These are phyloP conservation scores for Chloroceryle inda DNA, from an alignment of 2,797 vertebrate genomes.

Conservation along the genomic window DNA sequence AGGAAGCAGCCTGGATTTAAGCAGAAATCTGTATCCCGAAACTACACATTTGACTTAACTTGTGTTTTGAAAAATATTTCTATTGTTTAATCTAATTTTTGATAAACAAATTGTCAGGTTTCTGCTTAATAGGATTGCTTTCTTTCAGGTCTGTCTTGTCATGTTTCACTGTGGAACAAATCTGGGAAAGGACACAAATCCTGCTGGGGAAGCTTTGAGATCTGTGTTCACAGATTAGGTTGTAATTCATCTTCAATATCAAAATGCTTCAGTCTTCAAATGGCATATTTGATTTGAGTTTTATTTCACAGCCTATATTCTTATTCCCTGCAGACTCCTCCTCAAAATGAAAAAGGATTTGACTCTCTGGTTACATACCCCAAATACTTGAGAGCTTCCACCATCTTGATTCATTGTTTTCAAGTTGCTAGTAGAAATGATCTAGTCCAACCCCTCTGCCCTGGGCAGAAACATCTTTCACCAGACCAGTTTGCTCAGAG, in stretches of 20 bases:
- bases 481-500: not conserved
- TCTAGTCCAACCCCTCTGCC: not conserved
- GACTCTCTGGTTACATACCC: not conserved
- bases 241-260: not conserved
- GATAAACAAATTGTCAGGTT: not conserved
- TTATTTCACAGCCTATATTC: not conserved
- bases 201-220: not conserved
- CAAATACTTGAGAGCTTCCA: accelerated
- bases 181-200: not conserved
- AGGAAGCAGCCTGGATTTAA: not conserved
- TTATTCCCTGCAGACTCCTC: not conserved
- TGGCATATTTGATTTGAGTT: not conserved
- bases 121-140: not conserved
- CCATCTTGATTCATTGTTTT: not conserved
- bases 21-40: not conserved
- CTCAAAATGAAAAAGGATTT: not conserved
- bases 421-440: not conserved
- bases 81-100: not conserved
- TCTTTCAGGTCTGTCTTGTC: not conserved
- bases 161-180: not conserved
- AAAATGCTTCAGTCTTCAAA: not conserved
- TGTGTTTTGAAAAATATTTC: not conserved
- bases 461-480: not conserved
- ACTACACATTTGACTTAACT: not conserved
- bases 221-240: accelerated